A percentile compares a stretch with the other conserved stretches of the same genome.
Conservation (phyloP, 2,888 invertebrate genomes). For the Celastrina argiolus region DNA sequence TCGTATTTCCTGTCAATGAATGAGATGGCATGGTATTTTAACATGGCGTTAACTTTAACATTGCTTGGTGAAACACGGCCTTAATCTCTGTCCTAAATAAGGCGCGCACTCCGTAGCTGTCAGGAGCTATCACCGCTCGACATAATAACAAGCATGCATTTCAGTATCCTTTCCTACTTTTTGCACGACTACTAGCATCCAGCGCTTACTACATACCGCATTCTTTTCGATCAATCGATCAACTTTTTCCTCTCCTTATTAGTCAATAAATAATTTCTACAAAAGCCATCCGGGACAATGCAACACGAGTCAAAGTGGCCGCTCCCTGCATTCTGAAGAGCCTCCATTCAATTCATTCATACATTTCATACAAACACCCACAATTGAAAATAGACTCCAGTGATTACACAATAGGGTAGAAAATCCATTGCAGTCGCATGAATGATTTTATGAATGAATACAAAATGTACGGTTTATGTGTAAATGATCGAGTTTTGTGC, state of each 20-base stretch:
- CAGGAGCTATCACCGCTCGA: too few species aligned
- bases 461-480: slow-evolving; percentile 20
- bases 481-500: slow-evolving; percentile 29
- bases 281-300: background rate
- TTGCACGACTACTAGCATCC: too few species aligned
- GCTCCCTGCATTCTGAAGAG: slow-evolving; percentile 52
- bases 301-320: slow-evolving; percentile 57
- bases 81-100: too few species aligned
- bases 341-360: slow-evolving; percentile 17
- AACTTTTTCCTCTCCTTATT: background rate
- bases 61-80: too few species aligned
- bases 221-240: slow-evolving; percentile 1
- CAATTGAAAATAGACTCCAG: background rate
- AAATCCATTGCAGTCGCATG: background rate
- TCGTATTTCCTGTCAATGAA: too few species aligned
- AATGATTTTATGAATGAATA: background rate
- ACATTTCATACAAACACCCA: background rate
- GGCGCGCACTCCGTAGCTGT: too few species aligned
- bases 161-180: too few species aligned
- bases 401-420: background rate
- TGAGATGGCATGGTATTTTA: too few species aligned
- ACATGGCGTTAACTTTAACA: too few species aligned
- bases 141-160: too few species aligned
- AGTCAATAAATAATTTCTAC: slow-evolving; percentile 2
- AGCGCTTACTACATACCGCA: slow-evolving; percentile 5